Evolutionary conservation across 2,797 vertebrate genomes (phyloP).

Genomic region (Poeciliopsis infans): DNA sequence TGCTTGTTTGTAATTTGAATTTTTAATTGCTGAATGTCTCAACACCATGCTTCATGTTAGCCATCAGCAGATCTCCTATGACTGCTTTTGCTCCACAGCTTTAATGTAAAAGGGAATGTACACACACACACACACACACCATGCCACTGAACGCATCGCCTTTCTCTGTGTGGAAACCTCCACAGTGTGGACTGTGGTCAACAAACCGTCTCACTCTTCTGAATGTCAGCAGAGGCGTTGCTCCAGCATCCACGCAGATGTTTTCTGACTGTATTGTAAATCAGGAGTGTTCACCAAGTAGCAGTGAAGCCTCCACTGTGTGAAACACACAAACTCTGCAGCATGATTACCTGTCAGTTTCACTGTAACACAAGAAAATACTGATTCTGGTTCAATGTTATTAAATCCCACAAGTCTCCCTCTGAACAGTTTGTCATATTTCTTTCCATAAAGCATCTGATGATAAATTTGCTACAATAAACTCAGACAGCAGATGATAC

Average conservation of each 20-base stretch:
- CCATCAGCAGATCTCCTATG: conserved; percentile 25
- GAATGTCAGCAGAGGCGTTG: conserved; percentile 70
- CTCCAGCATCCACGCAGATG: conserved; percentile 45
- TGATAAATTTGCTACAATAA: background rate
- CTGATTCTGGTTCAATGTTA: conserved; percentile 35
- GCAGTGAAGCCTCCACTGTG: conserved; percentile 52
- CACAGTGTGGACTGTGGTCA: conserved; percentile 58
- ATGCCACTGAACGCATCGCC: conserved; percentile 60
- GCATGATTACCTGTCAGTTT: conserved; percentile 74
- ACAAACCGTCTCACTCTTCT: conserved; percentile 55
- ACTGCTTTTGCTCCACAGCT: conserved; percentile 60
- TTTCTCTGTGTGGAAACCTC: conserved; percentile 59
- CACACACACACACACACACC: conserved; percentile 41
- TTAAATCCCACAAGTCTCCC: conserved; percentile 15
- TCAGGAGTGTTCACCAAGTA: conserved; percentile 39
- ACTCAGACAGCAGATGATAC: background rate
- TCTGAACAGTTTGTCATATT: background rate
- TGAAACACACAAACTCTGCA: conserved; percentile 61
- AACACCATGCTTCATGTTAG: conserved; percentile 26
- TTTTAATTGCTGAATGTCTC: conserved; percentile 38
- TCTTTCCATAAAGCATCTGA: background rate
- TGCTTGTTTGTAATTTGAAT: conserved; percentile 29
- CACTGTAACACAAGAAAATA: conserved; percentile 78
- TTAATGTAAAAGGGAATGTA: conserved; percentile 55
- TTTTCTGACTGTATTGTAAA: conserved; percentile 47